Evolutionary conservation across 2,888 invertebrate species (phyloP), one percentile per base, ranked within the genome.

Genomic region (Standfussiana lucernea): DNA sequence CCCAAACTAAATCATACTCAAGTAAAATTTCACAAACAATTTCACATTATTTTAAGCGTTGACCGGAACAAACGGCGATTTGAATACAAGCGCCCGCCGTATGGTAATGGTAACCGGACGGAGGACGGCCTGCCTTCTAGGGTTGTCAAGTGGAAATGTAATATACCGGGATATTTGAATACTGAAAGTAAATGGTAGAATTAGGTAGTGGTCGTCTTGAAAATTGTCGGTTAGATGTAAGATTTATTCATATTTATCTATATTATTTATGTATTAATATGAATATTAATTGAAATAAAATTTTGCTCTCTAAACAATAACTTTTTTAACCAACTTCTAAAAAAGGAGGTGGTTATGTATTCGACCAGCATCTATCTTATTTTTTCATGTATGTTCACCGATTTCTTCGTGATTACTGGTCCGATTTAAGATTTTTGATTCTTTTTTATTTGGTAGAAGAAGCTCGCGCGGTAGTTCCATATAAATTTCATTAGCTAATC

Each of bases 61-160:
- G 83, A 86, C 90, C 90, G 91, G 90, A 90, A 91, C 84, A 85
- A 77, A 83, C 83, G 79, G 75, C 77, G 83, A 84, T 87, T 80
- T 86, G 82, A 86, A 86, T 88, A 88, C 88, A 89, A 87, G 87
- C 83, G 80, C 76, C 69, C 77, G 80, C 76, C 86, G 87, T 89
- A 88, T 88, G 88, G 87, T 89, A 92, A 93, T 90, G 90, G 90
- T 79, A 83, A 89, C 91, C 90, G 91, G 91, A 89, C 86, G 86
- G 82, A 72, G 75, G 77, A 81, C 82, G 80, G 83, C 81, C 83
- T 77, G 86, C 53, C 72, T 68, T 62, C 62, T 69, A 89, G 88
- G 88, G 89, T 71, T 86, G 86, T 77, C 79, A 79, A 81, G 73
- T 80, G 59, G 56, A 84, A 79, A 79, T 72, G 69, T 83, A 67